phyloP scores from a whole-genome alignment of 1,140 invertebrate species.

The Papilio glaucus region DNA sequence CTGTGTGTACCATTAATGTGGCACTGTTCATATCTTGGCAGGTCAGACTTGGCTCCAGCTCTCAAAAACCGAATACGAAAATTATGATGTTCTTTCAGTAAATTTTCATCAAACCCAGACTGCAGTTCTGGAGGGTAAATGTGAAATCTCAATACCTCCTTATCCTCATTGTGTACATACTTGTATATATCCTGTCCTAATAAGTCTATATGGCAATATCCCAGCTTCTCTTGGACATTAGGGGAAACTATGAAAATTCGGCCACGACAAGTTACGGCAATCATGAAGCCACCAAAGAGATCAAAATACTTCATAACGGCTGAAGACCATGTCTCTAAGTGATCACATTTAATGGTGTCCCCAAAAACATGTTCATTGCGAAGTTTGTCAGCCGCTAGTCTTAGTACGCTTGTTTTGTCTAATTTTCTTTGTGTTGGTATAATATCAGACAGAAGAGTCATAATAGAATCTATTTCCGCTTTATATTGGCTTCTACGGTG shows the following conservation, averaged over 20 bases:
- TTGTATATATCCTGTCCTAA: slow-evolving; percentile 93
- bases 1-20: slow-evolving; percentile 85
- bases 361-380: slow-evolving; percentile 84
- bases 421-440: slow-evolving; percentile 91
- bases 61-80: slow-evolving; percentile 85
- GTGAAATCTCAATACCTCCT: slow-evolving; percentile 88
- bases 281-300: slow-evolving; percentile 88
- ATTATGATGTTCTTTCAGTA: slow-evolving; percentile 79
- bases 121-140: slow-evolving; percentile 85
- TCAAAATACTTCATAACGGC: slow-evolving; percentile 83
- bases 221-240: slow-evolving; percentile 92
- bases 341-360: slow-evolving; percentile 77
- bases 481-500: slow-evolving; percentile 95
- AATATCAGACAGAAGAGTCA: slow-evolving; percentile 91
- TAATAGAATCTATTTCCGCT: slow-evolving; percentile 92
- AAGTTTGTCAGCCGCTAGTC: slow-evolving; percentile 92
- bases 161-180: slow-evolving; percentile 92
- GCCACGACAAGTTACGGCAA: slow-evolving; percentile 91
- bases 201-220: slow-evolving; percentile 93
- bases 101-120: slow-evolving; percentile 60
- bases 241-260: slow-evolving; percentile 94
- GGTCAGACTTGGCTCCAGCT: slow-evolving; percentile 87
- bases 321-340: slow-evolving; percentile 74
- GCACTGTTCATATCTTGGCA: slow-evolving; percentile 89
- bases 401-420: slow-evolving; percentile 95